These are phyloP conservation scores for Nymphalis c-album DNA, from an alignment of 2,888 invertebrate species.

Conservation along the genomic window DNA sequence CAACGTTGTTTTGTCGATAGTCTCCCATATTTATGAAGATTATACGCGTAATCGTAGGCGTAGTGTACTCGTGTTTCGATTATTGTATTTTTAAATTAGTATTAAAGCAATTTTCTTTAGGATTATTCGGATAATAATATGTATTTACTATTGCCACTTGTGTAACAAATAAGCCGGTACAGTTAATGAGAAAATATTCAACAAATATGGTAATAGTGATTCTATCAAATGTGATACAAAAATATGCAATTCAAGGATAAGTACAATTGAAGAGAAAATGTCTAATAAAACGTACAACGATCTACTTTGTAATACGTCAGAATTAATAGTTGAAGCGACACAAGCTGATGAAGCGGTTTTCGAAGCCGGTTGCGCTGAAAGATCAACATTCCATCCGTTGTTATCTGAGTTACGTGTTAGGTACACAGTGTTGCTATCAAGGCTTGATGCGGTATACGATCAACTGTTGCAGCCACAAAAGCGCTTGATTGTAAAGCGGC, in stretches of 20 bases:
- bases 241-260: neutral
- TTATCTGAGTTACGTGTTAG: constrained; percentile 88
- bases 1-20: constrained; percentile 59
- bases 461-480: constrained; percentile 97
- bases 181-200: neutral
- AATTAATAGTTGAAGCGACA: constrained; percentile 80
- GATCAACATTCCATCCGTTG: constrained; percentile 81
- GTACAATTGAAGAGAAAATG: constrained; percentile 75
- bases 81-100: constrained; percentile 28
- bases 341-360: constrained; percentile 83
- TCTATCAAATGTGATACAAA: neutral
- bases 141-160: constrained; percentile 27
- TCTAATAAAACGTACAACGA: constrained; percentile 88
- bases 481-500: constrained; percentile 86
- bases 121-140: constrained; percentile 29
- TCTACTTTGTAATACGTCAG: constrained; percentile 83
- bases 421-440: constrained; percentile 89
- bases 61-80: constrained; percentile 22
- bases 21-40: constrained; percentile 40
- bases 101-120: constrained; percentile 30
- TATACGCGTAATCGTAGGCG: constrained; percentile 32
- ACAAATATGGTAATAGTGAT: neutral
- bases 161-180: neutral
- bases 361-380: constrained; percentile 82
- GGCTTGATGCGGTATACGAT: constrained; percentile 91